Evolutionary conservation across 2,888 invertebrate genomes (phyloP).

Genomic region (Bibio marci): DNA sequence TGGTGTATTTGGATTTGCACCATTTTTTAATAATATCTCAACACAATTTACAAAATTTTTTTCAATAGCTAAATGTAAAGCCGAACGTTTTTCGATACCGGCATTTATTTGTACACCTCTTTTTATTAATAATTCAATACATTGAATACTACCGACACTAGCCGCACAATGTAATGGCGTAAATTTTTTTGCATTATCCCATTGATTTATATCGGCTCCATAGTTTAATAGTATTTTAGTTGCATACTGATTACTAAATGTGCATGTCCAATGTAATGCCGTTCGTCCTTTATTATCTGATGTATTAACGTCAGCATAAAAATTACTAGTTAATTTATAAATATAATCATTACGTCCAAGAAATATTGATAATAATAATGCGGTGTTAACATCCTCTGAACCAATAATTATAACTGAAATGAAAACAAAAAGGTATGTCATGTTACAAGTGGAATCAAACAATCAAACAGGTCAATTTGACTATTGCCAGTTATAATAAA

Average conservation of each 20-base stretch:
- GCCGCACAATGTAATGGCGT: slow-evolving; percentile 67
- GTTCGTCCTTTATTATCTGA: slow-evolving; percentile 51
- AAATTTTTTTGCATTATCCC: slow-evolving; percentile 51
- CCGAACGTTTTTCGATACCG: slow-evolving; percentile 49
- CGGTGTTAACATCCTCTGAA: slow-evolving; percentile 22
- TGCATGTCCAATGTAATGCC: slow-evolving; percentile 62
- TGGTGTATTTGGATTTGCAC: slow-evolving; percentile 67
- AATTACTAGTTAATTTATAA: slow-evolving; percentile 18
- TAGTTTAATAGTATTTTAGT: slow-evolving; percentile 48
- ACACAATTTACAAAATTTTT: slow-evolving; percentile 60
- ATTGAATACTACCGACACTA: slow-evolving; percentile 27
- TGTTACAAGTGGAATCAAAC: too few species aligned
- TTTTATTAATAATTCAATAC: slow-evolving; percentile 41
- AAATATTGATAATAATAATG: slow-evolving; percentile 22
- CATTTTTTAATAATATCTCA: slow-evolving; percentile 49
- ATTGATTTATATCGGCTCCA: slow-evolving; percentile 50
- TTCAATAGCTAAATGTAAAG: slow-evolving; percentile 71
- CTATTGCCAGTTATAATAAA: too few species aligned
- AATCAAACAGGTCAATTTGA: too few species aligned
- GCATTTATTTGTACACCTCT: slow-evolving; percentile 68
- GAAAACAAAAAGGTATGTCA: too few species aligned
- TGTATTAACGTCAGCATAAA: slow-evolving; percentile 39
- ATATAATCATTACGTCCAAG: slow-evolving; percentile 21
- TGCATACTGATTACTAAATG: slow-evolving; percentile 54
- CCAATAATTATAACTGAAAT: slow-evolving; percentile 19